These are phyloP conservation scores for Natrix natrix DNA, from an alignment of 2,797 vertebrate species.

Conservation along the genomic window DNA sequence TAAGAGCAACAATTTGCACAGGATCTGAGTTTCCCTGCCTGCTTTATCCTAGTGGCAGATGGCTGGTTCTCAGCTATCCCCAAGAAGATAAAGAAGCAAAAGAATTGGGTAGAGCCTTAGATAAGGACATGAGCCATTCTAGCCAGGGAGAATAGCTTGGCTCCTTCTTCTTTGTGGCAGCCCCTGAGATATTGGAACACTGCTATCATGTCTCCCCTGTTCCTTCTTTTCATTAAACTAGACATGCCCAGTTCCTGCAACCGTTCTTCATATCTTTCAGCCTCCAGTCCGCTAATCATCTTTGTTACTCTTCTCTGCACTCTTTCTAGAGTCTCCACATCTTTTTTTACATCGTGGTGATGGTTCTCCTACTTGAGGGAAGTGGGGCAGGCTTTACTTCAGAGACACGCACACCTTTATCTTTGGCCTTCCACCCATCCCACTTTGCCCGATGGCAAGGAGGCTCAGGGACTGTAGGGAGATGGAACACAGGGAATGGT, in stretches of 20 bases:
- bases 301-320: too few species aligned
- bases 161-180: too few species aligned
- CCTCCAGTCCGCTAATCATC: too few species aligned
- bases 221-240: too few species aligned
- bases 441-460: background rate
- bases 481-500: background rate
- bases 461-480: background rate
- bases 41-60: background rate
- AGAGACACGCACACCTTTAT: background rate
- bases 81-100: background rate
- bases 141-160: background rate
- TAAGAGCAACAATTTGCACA: background rate
- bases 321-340: too few species aligned
- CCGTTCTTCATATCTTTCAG: too few species aligned
- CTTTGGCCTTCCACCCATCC: background rate
- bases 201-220: too few species aligned
- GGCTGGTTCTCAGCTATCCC: background rate
- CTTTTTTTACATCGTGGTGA: background rate
- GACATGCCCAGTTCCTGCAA: too few species aligned
- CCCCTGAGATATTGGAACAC: too few species aligned
- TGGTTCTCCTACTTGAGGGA: background rate
- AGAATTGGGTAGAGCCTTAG: background rate
- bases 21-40: background rate
- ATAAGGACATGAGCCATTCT: background rate
- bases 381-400: background rate